These are phyloP conservation scores for Zaprionus lineosus DNA, from an alignment of 2,888 invertebrate genomes.

Conservation along the genomic window DNA sequence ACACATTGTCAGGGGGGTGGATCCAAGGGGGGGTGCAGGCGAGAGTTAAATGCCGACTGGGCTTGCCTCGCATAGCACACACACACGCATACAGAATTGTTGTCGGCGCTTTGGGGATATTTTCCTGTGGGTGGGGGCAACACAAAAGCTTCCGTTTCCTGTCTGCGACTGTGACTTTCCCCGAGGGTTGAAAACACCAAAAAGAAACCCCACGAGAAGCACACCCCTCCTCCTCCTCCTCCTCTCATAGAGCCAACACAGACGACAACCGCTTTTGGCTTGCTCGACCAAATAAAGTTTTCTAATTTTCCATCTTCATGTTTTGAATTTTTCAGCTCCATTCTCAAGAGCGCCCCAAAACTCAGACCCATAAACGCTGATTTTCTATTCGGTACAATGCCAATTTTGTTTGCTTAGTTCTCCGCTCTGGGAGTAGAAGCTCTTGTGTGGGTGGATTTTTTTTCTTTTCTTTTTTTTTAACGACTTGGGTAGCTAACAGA, in stretches of 20 bases:
- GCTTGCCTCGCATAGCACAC: background rate
- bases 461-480: conserved; percentile 25
- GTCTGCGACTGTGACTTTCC: conserved; percentile 77
- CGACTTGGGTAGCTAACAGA: conserved; percentile 33
- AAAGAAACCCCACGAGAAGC: conserved; percentile 12
- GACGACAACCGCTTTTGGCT: conserved; percentile 40
- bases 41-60: conserved; percentile 58
- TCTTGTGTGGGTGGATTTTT: background rate
- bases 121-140: conserved; percentile 29
- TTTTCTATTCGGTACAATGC: conserved; percentile 53
- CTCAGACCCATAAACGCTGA: conserved; percentile 19
- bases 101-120: background rate
- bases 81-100: background rate
- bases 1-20: conserved; percentile 60
- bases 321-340: conserved; percentile 73
- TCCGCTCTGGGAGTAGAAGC: conserved; percentile 25
- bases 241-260: too few relatives aligned
- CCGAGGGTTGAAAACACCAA: conserved; percentile 64
- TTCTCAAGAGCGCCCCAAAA: conserved; percentile 37
- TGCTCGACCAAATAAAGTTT: conserved; percentile 72
- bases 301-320: conserved; percentile 77
- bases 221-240: conserved; percentile 26
- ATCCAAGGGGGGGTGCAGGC: conserved; percentile 35
- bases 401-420: conserved; percentile 64
- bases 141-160: conserved; percentile 81